phyloP scores from a whole-genome alignment of 1,140 invertebrate species.

The Polyergus mexicanus region DNA sequence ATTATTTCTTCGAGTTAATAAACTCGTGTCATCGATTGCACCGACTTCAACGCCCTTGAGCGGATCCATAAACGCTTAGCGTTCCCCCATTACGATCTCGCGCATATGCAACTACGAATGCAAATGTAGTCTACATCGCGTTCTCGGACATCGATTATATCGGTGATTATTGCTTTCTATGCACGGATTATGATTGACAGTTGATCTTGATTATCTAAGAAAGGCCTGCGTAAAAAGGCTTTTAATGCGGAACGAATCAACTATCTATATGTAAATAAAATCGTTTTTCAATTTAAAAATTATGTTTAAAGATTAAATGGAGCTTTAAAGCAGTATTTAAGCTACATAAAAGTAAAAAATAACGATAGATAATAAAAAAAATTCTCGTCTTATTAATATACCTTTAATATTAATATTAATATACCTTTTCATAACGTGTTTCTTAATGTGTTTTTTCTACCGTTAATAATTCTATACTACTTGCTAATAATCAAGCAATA shows the following conservation, averaged over 20 bases:
- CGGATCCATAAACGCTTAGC: neutral
- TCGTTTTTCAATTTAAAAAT: neutral
- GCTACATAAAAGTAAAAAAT: neutral
- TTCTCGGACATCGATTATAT: slow-evolving; percentile 24
- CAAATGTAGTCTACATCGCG: slow-evolving; percentile 29
- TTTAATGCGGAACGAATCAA: neutral
- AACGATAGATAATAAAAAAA: neutral
- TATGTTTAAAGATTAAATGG: neutral
- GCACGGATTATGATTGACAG: slow-evolving; percentile 33
- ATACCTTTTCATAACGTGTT: neutral
- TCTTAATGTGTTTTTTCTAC: neutral
- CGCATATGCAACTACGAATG: slow-evolving; percentile 33
- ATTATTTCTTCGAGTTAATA: slow-evolving; percentile 62
- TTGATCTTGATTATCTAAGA: slow-evolving; percentile 51
- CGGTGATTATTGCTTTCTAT: slow-evolving; percentile 27
- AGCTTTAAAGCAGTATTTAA: slow-evolving; percentile 3
- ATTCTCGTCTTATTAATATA: neutral
- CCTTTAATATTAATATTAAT: neutral
- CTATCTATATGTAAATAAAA: neutral
- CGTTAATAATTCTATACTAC: neutral
- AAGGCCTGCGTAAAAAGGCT: neutral
- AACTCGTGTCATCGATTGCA: slow-evolving; percentile 57
- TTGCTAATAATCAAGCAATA: neutral
- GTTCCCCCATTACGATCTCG: slow-evolving; percentile 25
- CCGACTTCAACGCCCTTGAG: slow-evolving; percentile 54